phyloP scores from a whole-genome alignment of 2,113 vertebrate genomes.

The Alaudala cheleensis region DNA sequence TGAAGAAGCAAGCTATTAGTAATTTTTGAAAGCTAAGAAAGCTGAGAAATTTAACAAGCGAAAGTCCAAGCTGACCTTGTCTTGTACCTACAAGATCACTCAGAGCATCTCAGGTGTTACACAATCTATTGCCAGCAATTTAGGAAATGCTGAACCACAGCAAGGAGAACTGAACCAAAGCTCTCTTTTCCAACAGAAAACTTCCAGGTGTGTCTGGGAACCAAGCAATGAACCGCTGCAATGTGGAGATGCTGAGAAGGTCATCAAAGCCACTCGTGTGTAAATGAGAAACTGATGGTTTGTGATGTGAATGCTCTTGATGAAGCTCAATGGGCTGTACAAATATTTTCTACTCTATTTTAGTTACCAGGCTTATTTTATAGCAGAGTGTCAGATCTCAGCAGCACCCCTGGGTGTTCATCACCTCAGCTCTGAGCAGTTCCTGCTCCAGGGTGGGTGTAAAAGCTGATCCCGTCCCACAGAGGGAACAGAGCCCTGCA shows the following conservation, averaged over 20 bases:
- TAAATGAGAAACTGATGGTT: background rate
- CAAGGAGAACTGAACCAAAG: background rate
- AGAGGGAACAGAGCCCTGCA: background rate
- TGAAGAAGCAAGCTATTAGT: background rate
- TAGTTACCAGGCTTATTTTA: background rate
- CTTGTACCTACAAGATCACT: background rate
- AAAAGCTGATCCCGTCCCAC: background rate
- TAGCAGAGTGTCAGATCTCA: background rate
- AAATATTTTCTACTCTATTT: rapidly evolving
- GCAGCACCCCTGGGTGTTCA: background rate
- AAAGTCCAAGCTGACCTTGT: background rate
- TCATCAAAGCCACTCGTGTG: background rate
- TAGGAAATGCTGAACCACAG: background rate
- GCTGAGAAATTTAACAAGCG: background rate
- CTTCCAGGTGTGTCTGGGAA: background rate
- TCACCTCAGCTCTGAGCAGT: background rate
- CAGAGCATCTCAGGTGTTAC: rapidly evolving
- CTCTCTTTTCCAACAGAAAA: background rate
- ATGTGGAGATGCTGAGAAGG: background rate
- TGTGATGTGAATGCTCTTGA: rapidly evolving
- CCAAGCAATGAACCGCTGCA: background rate
- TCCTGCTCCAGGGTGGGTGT: background rate
- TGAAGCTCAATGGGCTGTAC: background rate
- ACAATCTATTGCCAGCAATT: background rate
- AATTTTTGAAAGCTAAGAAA: background rate